A percentile compares a stretch with the other conserved stretches of the same genome.
phyloP scores from a whole-genome alignment of 2,797 vertebrate species.

The Cynopterus sphinx region DNA sequence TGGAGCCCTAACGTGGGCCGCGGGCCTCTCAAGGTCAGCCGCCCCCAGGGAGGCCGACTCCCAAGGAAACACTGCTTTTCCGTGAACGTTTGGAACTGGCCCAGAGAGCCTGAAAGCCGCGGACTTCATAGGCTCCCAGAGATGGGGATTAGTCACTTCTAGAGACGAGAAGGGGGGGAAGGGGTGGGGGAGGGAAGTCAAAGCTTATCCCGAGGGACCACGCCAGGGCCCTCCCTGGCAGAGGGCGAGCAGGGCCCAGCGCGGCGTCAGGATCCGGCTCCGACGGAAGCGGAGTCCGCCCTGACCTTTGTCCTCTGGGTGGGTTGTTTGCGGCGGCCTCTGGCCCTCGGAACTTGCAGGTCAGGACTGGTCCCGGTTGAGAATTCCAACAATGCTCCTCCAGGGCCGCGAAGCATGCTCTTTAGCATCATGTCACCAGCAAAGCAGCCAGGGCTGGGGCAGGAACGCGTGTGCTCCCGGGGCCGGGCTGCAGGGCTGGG shows the following conservation, averaged over 20 bases:
- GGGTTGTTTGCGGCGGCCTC: conserved; percentile 68
- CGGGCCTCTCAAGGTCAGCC: background rate
- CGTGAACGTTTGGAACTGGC: background rate
- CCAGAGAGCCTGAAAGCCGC: background rate
- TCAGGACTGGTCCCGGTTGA: conserved; percentile 40
- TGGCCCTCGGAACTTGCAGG: conserved; percentile 43
- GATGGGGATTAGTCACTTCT: background rate
- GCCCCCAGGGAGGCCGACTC: background rate
- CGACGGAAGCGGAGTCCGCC: conserved; percentile 73
- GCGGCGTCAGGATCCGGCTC: background rate
- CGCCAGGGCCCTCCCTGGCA: accelerated
- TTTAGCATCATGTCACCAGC: conserved; percentile 48
- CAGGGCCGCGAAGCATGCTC: conserved; percentile 27
- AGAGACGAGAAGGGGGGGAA: background rate
- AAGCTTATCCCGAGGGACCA: background rate
- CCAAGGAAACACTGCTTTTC: background rate
- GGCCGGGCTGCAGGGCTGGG: conserved; percentile 53
- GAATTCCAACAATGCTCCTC: conserved; percentile 58
- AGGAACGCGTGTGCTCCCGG: conserved; percentile 55
- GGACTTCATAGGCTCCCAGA: background rate
- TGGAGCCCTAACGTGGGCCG: background rate
- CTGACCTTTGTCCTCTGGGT: conserved; percentile 78
- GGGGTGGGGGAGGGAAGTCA: background rate
- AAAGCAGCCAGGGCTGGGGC: conserved; percentile 47
- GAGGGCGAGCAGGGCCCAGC: no score